Evolutionary conservation across 2,888 invertebrate genomes (phyloP).

Genomic region (Oxycera nigricornis): DNA sequence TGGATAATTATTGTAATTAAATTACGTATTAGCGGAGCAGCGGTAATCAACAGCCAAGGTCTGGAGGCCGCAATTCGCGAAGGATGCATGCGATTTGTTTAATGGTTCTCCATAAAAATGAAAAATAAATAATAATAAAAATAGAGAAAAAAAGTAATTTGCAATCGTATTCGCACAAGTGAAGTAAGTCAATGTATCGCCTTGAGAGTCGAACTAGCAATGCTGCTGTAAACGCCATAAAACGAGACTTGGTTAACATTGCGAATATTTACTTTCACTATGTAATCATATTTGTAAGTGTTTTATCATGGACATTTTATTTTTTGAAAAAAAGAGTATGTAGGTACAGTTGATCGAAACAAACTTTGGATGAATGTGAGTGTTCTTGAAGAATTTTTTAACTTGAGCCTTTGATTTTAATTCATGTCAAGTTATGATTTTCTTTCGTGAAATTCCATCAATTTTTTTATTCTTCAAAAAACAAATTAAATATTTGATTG

Average conservation of each 20-base stretch:
- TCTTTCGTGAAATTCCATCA: too few relatives aligned
- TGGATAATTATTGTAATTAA: not conserved
- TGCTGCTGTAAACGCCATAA: not conserved
- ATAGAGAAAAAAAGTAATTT: too few relatives aligned
- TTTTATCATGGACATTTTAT: not conserved
- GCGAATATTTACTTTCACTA: not conserved
- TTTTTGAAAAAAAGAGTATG: too few relatives aligned
- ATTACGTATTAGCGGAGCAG: not conserved
- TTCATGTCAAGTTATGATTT: too few relatives aligned
- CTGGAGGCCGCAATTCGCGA: not conserved
- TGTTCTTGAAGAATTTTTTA: too few relatives aligned
- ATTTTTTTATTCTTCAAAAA: too few relatives aligned
- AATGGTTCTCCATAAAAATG: not conserved
- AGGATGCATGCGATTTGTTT: constrained; percentile 1
- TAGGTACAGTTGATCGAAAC: too few relatives aligned
- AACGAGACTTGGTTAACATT: not conserved
- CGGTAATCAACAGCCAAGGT: not conserved
- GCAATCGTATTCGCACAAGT: too few relatives aligned
- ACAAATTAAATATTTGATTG: too few relatives aligned
- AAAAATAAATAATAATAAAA: too few relatives aligned
- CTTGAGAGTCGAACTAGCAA: not conserved
- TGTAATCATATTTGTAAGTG: not conserved
- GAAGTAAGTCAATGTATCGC: not conserved
- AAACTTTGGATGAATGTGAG: too few relatives aligned
- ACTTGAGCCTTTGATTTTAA: too few relatives aligned